Evolutionary conservation across 1,140 invertebrate species (phyloP).

Genomic region (Ptiloglossa arizonensis): DNA sequence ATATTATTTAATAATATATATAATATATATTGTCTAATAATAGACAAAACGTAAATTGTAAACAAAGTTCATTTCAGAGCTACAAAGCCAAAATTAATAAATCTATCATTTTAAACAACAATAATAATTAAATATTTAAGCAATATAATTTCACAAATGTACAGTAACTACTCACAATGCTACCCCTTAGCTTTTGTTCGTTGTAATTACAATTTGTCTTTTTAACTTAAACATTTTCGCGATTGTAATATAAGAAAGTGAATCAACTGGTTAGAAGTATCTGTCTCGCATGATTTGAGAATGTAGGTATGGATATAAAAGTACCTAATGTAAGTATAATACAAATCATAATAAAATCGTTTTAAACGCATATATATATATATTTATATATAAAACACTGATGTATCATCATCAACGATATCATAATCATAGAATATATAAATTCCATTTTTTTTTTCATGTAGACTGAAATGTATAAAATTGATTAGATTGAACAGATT

Average conservation of each 20-base stretch:
- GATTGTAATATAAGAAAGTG: background rate
- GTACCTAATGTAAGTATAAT: slow-evolving; percentile 46
- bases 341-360: slow-evolving; percentile 43
- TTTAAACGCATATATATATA: slow-evolving; percentile 32
- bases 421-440: slow-evolving; percentile 28
- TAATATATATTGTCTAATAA: too few species aligned
- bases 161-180: slow-evolving; percentile 30
- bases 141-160: slow-evolving; percentile 32
- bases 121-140: slow-evolving; percentile 11
- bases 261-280: background rate
- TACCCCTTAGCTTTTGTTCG: slow-evolving; percentile 8
- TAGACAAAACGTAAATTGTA: too few species aligned
- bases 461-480: slow-evolving; percentile 28
- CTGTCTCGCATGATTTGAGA: slow-evolving; percentile 38
- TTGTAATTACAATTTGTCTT: slow-evolving; percentile 25
- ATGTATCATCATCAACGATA: slow-evolving; percentile 25
- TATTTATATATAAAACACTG: slow-evolving; percentile 45
- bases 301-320: slow-evolving; percentile 50
- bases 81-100: too few species aligned
- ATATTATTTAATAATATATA: too few species aligned
- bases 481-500: slow-evolving; percentile 41
- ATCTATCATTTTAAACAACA: background rate
- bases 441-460: slow-evolving; percentile 18
- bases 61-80: too few species aligned
- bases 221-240: background rate